phyloP scores from a whole-genome alignment of 2,797 vertebrate genomes.

The Sebastes trivittatus region DNA sequence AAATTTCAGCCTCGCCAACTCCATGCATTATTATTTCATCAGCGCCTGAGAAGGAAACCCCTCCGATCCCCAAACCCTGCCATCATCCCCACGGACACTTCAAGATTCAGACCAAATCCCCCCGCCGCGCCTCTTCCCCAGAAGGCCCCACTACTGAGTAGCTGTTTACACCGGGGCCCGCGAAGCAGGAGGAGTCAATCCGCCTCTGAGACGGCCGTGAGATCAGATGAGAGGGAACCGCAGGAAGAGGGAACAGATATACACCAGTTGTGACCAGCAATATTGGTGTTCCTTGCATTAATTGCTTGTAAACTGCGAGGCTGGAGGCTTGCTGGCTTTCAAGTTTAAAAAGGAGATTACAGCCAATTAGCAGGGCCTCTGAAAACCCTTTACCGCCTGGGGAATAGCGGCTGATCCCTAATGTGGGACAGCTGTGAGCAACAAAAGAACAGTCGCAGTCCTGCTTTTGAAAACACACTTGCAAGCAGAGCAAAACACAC shows the following conservation, averaged over 20 bases:
- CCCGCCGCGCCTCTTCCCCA: conserved; percentile 44
- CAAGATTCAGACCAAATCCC: conserved; percentile 77
- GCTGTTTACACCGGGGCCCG: conserved; percentile 70
- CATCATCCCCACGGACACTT: conserved; percentile 72
- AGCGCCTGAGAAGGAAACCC: conserved; percentile 70
- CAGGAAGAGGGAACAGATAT: conserved; percentile 52
- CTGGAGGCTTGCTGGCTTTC: conserved; percentile 76
- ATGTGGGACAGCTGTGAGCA: conserved; percentile 77
- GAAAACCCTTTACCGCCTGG: conserved; percentile 71
- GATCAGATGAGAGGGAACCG: conserved; percentile 60
- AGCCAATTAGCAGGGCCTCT: conserved; percentile 82
- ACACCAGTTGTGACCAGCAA: conserved; percentile 71
- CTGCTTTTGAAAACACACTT: conserved; percentile 66
- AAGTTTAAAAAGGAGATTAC: conserved; percentile 83
- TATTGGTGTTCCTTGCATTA: conserved; percentile 73
- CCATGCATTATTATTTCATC: conserved; percentile 86
- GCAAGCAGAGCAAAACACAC: conserved; percentile 40
- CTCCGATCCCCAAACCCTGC: conserved; percentile 69
- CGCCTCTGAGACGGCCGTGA: conserved; percentile 41
- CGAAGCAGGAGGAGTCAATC: conserved; percentile 60
- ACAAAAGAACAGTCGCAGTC: conserved; percentile 74
- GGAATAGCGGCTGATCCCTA: conserved; percentile 76
- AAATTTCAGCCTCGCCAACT: conserved; percentile 83
- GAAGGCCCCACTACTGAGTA: conserved; percentile 66
- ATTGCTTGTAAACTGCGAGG: conserved; percentile 82